Evolutionary conservation across 2,888 invertebrate species (phyloP).

Genomic region (Pecten maximus): DNA sequence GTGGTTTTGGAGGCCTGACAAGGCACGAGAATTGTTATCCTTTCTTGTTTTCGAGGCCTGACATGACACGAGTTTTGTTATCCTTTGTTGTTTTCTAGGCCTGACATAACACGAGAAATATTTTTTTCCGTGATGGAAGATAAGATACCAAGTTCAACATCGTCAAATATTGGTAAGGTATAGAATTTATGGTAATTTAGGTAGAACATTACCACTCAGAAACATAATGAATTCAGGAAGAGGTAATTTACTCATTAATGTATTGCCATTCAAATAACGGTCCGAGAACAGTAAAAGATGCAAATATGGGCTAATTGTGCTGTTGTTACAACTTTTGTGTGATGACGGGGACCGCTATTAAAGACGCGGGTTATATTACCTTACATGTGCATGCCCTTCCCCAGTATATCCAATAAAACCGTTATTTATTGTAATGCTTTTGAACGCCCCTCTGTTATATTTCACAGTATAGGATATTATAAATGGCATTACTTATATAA

Average conservation of each 20-base stretch:
- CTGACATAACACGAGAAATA: too few relatives aligned
- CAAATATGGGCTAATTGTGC: neutral
- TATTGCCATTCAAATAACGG: neutral
- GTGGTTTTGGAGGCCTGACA: too few relatives aligned
- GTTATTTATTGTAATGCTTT: neutral
- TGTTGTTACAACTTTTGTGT: neutral
- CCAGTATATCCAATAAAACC: neutral
- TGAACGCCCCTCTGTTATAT: neutral
- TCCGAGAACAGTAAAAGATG: neutral
- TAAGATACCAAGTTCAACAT: neutral
- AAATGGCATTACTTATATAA: too few relatives aligned
- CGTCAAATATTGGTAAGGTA: neutral
- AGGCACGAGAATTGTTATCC: too few relatives aligned
- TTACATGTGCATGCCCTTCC: neutral
- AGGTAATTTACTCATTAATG: neutral
- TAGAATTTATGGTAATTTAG: neutral
- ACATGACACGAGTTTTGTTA: too few relatives aligned
- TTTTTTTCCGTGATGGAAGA: neutral
- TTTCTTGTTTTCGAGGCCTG: too few relatives aligned
- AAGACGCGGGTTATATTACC: neutral
- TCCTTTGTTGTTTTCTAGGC: too few relatives aligned
- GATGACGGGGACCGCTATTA: slow-evolving; percentile 3
- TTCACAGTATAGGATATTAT: neutral
- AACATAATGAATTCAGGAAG: neutral
- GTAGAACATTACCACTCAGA: neutral